These are phyloP conservation scores for Monarcha castaneiventris DNA, from an alignment of 2,113 vertebrate genomes.

Conservation along the genomic window DNA sequence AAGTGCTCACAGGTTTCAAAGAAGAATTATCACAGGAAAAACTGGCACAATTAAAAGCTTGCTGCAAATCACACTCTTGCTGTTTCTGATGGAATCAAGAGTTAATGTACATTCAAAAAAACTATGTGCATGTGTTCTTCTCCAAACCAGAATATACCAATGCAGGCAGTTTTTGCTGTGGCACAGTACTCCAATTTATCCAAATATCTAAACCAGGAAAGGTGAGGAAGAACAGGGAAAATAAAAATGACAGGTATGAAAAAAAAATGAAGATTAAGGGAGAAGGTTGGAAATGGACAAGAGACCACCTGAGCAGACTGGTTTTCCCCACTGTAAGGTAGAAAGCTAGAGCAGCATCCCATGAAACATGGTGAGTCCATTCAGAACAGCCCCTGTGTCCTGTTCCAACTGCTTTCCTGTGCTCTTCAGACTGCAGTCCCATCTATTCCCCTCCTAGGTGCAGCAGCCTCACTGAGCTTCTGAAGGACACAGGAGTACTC, in stretches of 20 bases:
- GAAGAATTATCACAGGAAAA: background rate
- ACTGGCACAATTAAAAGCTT: background rate
- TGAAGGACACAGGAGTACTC: background rate
- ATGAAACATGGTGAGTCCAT: background rate
- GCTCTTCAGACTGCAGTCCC: background rate
- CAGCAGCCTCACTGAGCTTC: background rate
- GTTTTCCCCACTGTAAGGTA: background rate
- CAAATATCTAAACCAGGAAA: background rate
- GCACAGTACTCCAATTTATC: background rate
- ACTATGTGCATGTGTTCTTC: fast-evolving
- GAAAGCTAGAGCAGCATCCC: background rate
- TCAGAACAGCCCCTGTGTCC: background rate
- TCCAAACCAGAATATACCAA: background rate
- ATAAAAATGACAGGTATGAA: background rate
- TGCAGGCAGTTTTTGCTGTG: background rate
- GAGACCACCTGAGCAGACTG: background rate
- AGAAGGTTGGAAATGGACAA: background rate
- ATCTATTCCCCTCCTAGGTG: background rate
- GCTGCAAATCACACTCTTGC: background rate
- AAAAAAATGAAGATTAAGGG: background rate
- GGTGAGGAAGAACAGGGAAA: background rate
- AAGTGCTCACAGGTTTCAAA: background rate
- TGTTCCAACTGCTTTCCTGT: background rate
- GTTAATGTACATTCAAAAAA: background rate
- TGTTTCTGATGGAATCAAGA: background rate